phyloP scores from a whole-genome alignment of 2,888 invertebrate genomes.

The Apocheima hispidaria region DNA sequence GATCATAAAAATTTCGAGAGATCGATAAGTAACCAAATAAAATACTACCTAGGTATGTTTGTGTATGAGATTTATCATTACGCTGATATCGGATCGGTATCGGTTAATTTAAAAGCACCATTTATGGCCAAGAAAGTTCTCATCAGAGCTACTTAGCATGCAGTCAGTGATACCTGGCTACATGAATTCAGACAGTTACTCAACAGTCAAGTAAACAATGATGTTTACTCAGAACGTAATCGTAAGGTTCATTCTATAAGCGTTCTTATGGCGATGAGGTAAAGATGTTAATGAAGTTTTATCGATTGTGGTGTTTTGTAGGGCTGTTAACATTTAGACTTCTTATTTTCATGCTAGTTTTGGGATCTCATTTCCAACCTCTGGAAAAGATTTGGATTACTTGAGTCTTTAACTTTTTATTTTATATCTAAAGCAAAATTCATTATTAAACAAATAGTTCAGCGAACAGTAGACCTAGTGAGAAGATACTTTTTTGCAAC shows the following conservation, averaged over 20 bases:
- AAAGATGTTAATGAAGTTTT: constrained; percentile 36
- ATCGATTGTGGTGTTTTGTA: constrained; percentile 29
- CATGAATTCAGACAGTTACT: constrained; percentile 35
- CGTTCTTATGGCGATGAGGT: constrained; percentile 34
- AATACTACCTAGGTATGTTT: too few relatives aligned
- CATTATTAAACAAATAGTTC: too few relatives aligned
- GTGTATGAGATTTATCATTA: background rate
- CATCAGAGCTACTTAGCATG: constrained; percentile 29
- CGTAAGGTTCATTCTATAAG: constrained; percentile 25
- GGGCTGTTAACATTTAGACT: constrained; percentile 30
- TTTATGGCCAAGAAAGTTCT: constrained; percentile 20
- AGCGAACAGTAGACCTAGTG: too few relatives aligned
- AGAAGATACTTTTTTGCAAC: too few relatives aligned
- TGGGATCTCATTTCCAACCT: too few relatives aligned
- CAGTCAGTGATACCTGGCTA: constrained; percentile 30
- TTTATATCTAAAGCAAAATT: too few relatives aligned
- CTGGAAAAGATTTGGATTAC: too few relatives aligned
- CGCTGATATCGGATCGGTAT: background rate
- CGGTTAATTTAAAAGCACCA: background rate
- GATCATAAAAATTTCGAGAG: too few relatives aligned
- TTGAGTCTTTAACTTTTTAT: too few relatives aligned
- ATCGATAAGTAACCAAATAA: too few relatives aligned
- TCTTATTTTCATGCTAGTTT: background rate
- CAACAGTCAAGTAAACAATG: constrained; percentile 23
- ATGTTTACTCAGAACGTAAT: constrained; percentile 31